Base-by-base conservation (phyloP, 2,888 invertebrate genomes). In the Rugalucina vietnamica region DNA sequence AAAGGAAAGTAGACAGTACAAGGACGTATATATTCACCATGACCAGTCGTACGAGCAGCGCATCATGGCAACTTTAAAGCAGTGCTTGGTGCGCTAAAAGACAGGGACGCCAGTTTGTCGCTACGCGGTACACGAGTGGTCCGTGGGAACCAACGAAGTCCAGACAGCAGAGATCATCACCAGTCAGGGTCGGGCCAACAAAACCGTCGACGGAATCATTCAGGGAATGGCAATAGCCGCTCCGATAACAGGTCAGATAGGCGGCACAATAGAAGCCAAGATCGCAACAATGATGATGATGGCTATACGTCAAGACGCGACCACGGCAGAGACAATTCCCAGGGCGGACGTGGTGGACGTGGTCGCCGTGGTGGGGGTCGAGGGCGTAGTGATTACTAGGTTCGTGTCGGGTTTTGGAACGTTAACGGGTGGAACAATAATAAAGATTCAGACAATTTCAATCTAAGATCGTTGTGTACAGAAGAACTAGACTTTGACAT, bases 361-460 rank as follows among this genome's bases (percentile, higher is more conserved):
- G 60, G 5, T 60, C 5, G 21, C 21, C 24, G 24, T 1, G 54
- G 54, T 21, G 60, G 60, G 27, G 5, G 8, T 18, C 4, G 70
- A 8, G 70, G 36, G n/a, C 70, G 36, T 36, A 21, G 29, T 36
- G 10, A 27, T 3, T 60, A 60, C 29, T 60, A 36, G 70, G 24
- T 70, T 24, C n/a, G 70, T n/a, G 70, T 37, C 39, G 70, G 70
- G 70, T 70, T 70, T 70, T 70, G 70, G 70, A 70, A 36, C 21
- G 70, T 70, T 21, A 36, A 37, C 8, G 70, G 70, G 14, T 70
- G 70, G 70, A 70, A 24, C 21, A n/a, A 3, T 8, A 4, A 70
- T 39, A n/a, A 36, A 24, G 24, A 70, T 36, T 36, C 37, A 3
- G n/a, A 39, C 24, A 70, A 70, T 36, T 70, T n/a, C n/a, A 34